Percentiles rank a stretch among this genome's conserved stretches.
Conservation (phyloP, 2,113 vertebrate species). For the Alligator mississippiensis region DNA sequence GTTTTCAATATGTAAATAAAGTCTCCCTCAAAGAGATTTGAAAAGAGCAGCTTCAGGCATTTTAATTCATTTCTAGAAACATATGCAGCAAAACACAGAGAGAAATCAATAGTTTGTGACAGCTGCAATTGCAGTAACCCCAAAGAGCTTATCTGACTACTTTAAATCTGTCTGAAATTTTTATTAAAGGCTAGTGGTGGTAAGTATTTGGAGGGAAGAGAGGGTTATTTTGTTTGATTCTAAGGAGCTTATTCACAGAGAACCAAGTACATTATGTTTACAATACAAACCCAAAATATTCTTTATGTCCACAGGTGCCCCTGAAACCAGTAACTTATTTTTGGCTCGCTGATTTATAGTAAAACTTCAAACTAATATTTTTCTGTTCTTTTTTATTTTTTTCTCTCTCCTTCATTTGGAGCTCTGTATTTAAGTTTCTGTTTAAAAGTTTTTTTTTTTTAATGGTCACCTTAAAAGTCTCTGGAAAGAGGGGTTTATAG, state of each 20-base stretch:
- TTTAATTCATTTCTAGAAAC: not conserved
- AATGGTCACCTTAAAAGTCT: not conserved
- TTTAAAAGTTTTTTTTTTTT: not conserved
- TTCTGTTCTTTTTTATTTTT: not conserved
- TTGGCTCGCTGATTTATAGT: not conserved
- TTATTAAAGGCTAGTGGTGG: not conserved
- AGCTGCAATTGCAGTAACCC: not conserved
- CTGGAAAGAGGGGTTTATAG: not conserved
- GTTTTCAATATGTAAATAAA: not conserved
- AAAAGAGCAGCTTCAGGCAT: not conserved
- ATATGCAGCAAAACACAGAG: not conserved
- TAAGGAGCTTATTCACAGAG: not conserved
- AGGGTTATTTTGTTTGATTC: not conserved
- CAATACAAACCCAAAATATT: not conserved
- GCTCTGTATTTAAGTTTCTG: not conserved
- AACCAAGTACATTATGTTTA: not conserved
- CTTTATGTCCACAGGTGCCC: not conserved
- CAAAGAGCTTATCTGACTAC: not conserved
- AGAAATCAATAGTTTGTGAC: conserved; percentile 2
- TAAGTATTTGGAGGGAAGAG: not conserved
- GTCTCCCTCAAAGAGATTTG: not conserved
- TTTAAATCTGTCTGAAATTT: conserved; percentile 3
- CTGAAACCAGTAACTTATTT: not conserved
- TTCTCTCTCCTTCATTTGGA: not conserved
- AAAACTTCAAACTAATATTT: not conserved